Evolutionary conservation across 1,140 invertebrate genomes (phyloP).

Genomic region (Melanaphis sacchari): DNA sequence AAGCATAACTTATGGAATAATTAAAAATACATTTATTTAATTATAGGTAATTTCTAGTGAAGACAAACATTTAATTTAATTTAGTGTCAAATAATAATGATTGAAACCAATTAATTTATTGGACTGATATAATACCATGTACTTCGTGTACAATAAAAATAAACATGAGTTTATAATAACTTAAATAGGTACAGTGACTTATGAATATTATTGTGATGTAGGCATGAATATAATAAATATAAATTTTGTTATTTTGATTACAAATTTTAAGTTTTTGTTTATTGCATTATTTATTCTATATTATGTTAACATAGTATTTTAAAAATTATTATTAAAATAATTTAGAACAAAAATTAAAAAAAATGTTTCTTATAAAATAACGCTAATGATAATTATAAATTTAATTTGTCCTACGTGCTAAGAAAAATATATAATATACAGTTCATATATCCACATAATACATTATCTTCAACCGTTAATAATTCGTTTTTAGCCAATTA

Average conservation of each 20-base stretch:
- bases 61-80: neutral
- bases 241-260: neutral
- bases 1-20: neutral
- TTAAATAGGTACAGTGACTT: neutral
- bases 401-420: neutral
- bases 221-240: neutral
- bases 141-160: neutral
- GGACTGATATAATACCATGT: neutral
- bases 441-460: neutral
- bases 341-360: neutral
- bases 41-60: neutral
- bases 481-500: slow-evolving; percentile 43
- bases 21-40: neutral
- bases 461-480: slow-evolving; percentile 37
- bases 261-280: neutral
- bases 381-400: neutral
- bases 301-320: neutral
- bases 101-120: neutral
- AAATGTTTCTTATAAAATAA: neutral
- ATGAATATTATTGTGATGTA: neutral
- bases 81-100: neutral
- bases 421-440: slow-evolving; percentile 22
- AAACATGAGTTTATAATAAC: neutral
- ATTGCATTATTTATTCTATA: neutral
- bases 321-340: neutral